phyloP scores from a whole-genome alignment of 37 sponge, comb jelly and placozoan genomes.

The Haliclona indistincta region DNA sequence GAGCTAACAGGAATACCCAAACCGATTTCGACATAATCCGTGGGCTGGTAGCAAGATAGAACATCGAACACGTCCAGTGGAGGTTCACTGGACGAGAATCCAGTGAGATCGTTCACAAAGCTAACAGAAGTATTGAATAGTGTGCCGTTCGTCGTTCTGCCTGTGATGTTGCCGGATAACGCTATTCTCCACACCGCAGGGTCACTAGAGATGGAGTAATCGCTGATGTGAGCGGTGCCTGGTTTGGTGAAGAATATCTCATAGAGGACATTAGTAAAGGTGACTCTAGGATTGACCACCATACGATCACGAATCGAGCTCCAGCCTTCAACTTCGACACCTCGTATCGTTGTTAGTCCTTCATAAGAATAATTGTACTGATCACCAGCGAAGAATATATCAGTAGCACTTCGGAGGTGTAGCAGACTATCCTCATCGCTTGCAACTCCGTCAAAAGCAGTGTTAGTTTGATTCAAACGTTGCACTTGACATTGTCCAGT shows the following conservation, averaged over 20 bases:
- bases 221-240: too few relatives aligned
- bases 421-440: slow-evolving; percentile 1
- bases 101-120: not conserved
- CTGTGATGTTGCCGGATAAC: slow-evolving; percentile 14
- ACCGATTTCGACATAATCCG: slow-evolving; percentile 1
- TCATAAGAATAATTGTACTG: slow-evolving; percentile 55
- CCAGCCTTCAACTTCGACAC: slow-evolving; percentile 61
- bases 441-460: slow-evolving; percentile 1
- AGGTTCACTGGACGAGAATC: slow-evolving; percentile 23
- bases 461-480: not conserved
- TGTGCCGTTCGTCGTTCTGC: not conserved
- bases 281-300: not conserved
- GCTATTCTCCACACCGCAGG: slow-evolving; percentile 2
- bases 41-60: slow-evolving; percentile 11
- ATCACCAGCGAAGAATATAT: slow-evolving; percentile 13
- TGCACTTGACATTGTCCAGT: not conserved
- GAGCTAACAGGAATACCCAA: slow-evolving; percentile 6
- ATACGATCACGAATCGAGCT: slow-evolving; percentile 13
- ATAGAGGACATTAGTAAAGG: slow-evolving; percentile 20
- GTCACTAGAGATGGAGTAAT: not conserved
- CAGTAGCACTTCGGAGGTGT: not conserved
- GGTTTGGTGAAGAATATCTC: slow-evolving; percentile 61
- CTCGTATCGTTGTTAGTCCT: slow-evolving; percentile 55
- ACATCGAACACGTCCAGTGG: slow-evolving; percentile 50
- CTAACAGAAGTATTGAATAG: not conserved